phyloP scores from a whole-genome alignment of 2,888 invertebrate species.

The Nephrotoma flavescens region DNA sequence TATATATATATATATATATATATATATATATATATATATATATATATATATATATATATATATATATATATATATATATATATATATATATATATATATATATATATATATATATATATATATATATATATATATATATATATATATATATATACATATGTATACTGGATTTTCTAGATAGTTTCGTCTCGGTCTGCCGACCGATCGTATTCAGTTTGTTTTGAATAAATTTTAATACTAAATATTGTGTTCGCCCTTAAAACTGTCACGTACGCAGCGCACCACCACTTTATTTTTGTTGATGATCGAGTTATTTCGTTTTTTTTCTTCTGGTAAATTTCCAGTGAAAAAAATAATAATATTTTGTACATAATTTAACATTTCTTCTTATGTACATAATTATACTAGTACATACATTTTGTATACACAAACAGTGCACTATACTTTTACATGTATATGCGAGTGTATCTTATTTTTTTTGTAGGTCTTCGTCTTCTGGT shows the following conservation, averaged over 20 bases:
- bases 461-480: not conserved
- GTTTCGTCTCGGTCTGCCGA: not conserved
- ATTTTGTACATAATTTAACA: not conserved
- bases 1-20: too few species aligned
- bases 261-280: not conserved
- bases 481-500: not conserved
- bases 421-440: not conserved
- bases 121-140: too few species aligned
- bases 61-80: too few species aligned
- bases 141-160: too few species aligned
- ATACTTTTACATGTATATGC: not conserved
- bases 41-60: too few species aligned
- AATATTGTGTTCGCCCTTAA: not conserved
- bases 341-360: not conserved
- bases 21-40: too few species aligned
- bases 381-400: not conserved
- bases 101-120: too few species aligned
- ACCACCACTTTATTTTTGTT: not conserved
- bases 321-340: not conserved
- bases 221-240: not conserved
- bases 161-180: not conserved
- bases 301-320: not conserved
- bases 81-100: too few species aligned
- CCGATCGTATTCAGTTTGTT: not conserved
- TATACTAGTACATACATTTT: not conserved